Conservation (phyloP, 2,113 vertebrate genomes). For the Todiramphus saurophagus region DNA sequence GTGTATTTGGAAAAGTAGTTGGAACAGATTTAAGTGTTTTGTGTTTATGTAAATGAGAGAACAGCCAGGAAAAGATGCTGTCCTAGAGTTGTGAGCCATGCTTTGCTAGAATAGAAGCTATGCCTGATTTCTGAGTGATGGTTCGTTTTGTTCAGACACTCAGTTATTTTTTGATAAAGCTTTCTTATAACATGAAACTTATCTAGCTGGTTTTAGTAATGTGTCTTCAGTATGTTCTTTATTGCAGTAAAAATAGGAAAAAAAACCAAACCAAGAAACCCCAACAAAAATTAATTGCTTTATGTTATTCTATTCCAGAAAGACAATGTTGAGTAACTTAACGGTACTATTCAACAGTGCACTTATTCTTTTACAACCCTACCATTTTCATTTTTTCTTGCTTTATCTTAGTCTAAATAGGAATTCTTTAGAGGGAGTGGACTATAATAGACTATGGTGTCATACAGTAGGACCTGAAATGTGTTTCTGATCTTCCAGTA, state of each 20-base stretch:
- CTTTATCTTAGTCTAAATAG: neutral
- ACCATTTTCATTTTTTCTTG: neutral
- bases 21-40: neutral
- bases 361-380: neutral
- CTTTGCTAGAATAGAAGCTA: neutral
- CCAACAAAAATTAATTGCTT: neutral
- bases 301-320: neutral
- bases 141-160: neutral
- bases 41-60: neutral
- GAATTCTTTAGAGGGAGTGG: neutral
- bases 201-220: neutral
- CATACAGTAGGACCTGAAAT: neutral
- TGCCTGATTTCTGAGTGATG: neutral
- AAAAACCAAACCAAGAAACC: no score
- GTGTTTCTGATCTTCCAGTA: neutral
- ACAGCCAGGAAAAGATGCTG: neutral
- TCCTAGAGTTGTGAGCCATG: neutral
- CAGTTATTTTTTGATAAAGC: neutral
- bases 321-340: neutral
- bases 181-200: neutral
- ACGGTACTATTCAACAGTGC: neutral
- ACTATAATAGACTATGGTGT: neutral
- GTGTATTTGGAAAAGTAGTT: neutral
- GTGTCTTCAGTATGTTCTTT: neutral
- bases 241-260: neutral